Evolutionary conservation across 2,113 vertebrate species (phyloP).

Genomic region (Trinectes maculatus): DNA sequence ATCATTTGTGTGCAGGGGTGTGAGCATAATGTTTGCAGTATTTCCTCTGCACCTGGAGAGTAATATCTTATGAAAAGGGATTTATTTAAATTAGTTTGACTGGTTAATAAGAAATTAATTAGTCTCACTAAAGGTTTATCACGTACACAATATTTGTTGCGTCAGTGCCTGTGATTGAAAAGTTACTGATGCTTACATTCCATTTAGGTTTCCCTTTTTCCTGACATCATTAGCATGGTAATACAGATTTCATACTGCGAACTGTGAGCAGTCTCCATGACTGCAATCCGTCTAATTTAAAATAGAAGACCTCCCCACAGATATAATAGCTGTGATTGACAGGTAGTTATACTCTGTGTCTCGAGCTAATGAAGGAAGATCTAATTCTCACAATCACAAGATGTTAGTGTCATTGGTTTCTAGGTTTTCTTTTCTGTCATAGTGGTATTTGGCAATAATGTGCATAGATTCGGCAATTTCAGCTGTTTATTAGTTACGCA

Average conservation of each 20-base stretch:
- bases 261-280: background rate
- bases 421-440: constrained; percentile 7
- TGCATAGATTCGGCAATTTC: constrained; percentile 38
- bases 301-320: background rate
- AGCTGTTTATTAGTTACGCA: constrained; percentile 64
- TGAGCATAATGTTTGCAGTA: no score
- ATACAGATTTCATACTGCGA: constrained; percentile 26
- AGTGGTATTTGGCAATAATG: constrained; percentile 20
- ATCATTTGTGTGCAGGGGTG: no score
- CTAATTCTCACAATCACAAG: background rate
- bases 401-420: constrained; percentile 22
- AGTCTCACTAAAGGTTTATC: constrained; percentile 38
- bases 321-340: constrained; percentile 36
- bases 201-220: constrained; percentile 1
- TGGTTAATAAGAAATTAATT: constrained; percentile 37
- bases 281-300: background rate
- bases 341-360: constrained; percentile 9
- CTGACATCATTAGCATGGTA: constrained; percentile 3
- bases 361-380: constrained; percentile 14
- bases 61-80: background rate
- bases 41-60: background rate
- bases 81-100: constrained; percentile 17
- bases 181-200: constrained; percentile 34
- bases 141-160: constrained; percentile 2
- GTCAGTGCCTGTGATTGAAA: constrained; percentile 25